Percentiles rank a stretch among this genome's conserved stretches.
phyloP scores from a whole-genome alignment of 2,797 vertebrate species.

The Sciurus carolinensis region DNA sequence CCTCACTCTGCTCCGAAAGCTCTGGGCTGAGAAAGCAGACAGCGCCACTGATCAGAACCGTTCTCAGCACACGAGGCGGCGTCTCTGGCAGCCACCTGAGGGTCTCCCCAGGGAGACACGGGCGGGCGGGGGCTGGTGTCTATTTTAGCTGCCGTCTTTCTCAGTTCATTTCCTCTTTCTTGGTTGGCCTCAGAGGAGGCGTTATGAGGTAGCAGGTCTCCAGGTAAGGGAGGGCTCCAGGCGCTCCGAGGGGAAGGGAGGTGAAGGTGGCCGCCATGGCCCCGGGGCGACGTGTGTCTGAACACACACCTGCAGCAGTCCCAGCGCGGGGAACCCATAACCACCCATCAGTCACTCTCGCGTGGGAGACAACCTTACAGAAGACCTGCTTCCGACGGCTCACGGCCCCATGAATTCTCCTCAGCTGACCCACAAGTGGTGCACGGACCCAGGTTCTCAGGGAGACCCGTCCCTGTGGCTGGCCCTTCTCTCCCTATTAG shows the following conservation, averaged over 20 bases:
- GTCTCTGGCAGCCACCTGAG: not conserved
- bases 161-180: slow-evolving; percentile 69
- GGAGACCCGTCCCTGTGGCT: fast-evolving
- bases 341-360: slow-evolving; percentile 39
- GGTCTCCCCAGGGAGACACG: slow-evolving; percentile 26
- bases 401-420: fast-evolving
- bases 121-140: not conserved
- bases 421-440: fast-evolving
- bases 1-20: not conserved
- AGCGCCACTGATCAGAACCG: not conserved
- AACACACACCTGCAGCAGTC: not conserved
- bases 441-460: fast-evolving
- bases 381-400: not conserved
- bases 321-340: not conserved
- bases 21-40: not conserved
- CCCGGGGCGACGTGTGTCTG: fast-evolving
- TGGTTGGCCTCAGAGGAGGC: not conserved
- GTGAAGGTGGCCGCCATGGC: too few relatives aligned
- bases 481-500: fast-evolving
- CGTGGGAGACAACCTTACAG: not conserved
- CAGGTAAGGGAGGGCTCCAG: not conserved
- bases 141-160: not conserved
- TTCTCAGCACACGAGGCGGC: not conserved
- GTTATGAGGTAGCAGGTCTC: not conserved
- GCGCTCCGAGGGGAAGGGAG: not conserved